Evolutionary conservation across 2,888 invertebrate species (phyloP), one percentile per base, ranked within the genome.

Genomic region (Drosophila formosana): DNA sequence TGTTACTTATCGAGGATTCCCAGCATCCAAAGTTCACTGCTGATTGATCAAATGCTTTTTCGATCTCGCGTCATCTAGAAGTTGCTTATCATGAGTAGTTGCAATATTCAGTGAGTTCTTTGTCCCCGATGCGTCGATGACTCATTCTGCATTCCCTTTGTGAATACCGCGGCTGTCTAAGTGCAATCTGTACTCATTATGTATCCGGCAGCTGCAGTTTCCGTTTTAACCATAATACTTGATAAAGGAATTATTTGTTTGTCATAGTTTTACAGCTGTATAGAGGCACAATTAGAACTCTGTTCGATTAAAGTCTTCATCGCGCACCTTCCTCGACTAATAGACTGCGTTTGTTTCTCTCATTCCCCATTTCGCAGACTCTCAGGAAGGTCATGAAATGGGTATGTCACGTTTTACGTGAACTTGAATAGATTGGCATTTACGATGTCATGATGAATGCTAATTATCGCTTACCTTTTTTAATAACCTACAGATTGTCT

Each of bases 321-420:
- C 8, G 26, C 6, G 13, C 25, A 34, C n/a, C 18, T 46, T 39
- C 6, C 9, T 62, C 37, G 4, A 34, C 28, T 28, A 41, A 39
- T 56, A 26, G 8, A 18, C 57, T 28, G 46, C 2, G 28, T 25
- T 50, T n/a, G n/a, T 34, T 7, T 50, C 11, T 46, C 39, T 41
- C 39, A 41, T 13, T 41, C 8, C 9, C 8, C 11, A 34, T 37
- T 11, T 8, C 30, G 23, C 34, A 45, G n/a, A 28, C 30, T 9
- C 8, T 6, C 41, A 18, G 18, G 28, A 11, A 53, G 43, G 26
- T 37, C 51, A 51, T 64, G 25, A 34, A 51, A 52, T 51, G 47
- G n/a, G 34, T 58, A 13, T 67, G 75, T 73, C 82, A 81, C 88
- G 88, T 78, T 85, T 75, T 66, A 49, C 63, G 62, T 85, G 65